Conservation (phyloP, 37 sponge, comb jelly and placozoan genomes). For the Bolinopsis microptera region DNA sequence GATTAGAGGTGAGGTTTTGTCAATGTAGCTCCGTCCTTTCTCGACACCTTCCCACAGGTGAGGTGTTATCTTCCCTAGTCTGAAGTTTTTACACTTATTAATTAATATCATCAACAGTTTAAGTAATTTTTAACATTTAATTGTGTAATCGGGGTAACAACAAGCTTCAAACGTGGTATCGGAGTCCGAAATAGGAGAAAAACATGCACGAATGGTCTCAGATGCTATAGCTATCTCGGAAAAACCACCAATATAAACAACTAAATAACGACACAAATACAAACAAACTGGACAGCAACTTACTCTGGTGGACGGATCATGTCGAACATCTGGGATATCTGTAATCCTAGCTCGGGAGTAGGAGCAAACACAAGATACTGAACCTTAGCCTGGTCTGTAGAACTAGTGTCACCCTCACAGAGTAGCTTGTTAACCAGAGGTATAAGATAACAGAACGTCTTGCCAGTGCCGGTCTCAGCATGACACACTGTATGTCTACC, state of each 20-base stretch:
- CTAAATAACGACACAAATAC: no score
- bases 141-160: no score
- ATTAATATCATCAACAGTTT: not conserved
- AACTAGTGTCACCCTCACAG: not conserved
- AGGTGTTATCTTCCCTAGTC: slow-evolving; percentile 13
- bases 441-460: slow-evolving; percentile 42
- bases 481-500: slow-evolving; percentile 39
- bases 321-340: slow-evolving; percentile 29
- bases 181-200: no score
- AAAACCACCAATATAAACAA: no score
- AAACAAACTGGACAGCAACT: no score
- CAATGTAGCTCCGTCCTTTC: slow-evolving; percentile 9
- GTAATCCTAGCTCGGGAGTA: slow-evolving; percentile 38
- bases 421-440: slow-evolving; percentile 30
- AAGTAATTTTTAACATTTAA: not conserved
- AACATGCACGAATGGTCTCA: no score
- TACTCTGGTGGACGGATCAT: slow-evolving; percentile 40
- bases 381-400: not conserved
- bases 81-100: not conserved
- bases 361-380: slow-evolving; percentile 39
- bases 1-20: slow-evolving; percentile 56
- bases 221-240: no score
- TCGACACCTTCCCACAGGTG: slow-evolving; percentile 43
- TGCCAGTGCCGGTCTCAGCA: slow-evolving; percentile 49
- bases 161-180: no score